Conservation (phyloP, 2,888 invertebrate genomes). For the Oligia fasciuncula region DNA sequence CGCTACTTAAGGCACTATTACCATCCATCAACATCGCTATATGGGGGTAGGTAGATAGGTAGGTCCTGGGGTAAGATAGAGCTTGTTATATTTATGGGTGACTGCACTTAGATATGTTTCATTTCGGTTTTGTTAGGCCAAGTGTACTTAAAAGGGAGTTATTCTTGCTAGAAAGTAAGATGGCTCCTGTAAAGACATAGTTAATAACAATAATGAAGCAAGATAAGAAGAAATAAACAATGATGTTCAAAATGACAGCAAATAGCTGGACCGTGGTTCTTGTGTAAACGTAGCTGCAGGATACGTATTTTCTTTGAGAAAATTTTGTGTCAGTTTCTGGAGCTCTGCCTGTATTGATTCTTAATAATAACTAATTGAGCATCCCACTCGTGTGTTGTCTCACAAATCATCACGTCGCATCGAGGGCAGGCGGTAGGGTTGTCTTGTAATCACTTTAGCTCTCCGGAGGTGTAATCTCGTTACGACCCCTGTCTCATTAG, state of each 20-base stretch:
- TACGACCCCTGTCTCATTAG: constrained; percentile 80
- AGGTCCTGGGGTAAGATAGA: not conserved
- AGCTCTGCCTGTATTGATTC: not conserved
- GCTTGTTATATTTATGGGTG: constrained; percentile 1
- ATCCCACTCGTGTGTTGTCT: constrained; percentile 21
- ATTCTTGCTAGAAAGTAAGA: not conserved
- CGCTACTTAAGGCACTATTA: constrained; percentile 52
- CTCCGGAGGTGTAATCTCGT: constrained; percentile 74
- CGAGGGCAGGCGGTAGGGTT: constrained; percentile 51
- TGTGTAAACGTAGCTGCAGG: not conserved
- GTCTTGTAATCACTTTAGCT: constrained; percentile 80
- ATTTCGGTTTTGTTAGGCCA: not conserved
- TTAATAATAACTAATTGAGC: constrained; percentile 15
- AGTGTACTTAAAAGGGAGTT: too few species aligned
- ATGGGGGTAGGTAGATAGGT: constrained; percentile 4
- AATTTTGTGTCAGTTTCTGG: not conserved
- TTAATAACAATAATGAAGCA: not conserved
- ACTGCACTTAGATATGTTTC: not conserved
- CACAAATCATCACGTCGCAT: constrained; percentile 74
- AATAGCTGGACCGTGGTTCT: not conserved
- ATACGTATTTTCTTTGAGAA: not conserved
- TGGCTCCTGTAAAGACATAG: not conserved
- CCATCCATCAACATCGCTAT: constrained; percentile 49
- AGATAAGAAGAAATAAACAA: not conserved
- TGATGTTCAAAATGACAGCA: not conserved